A percentile compares a stretch with the other conserved stretches of the same genome.
These are phyloP conservation scores for Kryptopterus vitreolus DNA, from an alignment of 2,797 vertebrate species.

Conservation along the genomic window DNA sequence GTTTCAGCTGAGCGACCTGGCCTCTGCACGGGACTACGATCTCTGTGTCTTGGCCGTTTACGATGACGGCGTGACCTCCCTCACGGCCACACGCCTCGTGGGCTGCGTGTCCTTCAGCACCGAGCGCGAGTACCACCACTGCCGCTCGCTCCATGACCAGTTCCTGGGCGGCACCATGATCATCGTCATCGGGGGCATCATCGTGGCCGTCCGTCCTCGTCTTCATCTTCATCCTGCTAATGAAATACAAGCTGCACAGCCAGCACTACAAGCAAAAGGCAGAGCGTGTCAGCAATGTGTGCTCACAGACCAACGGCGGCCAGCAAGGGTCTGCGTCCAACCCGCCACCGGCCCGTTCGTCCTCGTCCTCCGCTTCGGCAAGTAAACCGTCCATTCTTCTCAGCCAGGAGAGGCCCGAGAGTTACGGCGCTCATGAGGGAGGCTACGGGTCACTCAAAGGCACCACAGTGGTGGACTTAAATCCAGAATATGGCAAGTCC, in stretches of 20 bases:
- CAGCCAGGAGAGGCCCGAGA: constrained; percentile 44
- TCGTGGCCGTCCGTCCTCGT: constrained; percentile 88
- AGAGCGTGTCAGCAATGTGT: constrained; percentile 75
- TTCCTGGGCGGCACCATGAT: constrained; percentile 90
- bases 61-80: constrained; percentile 76
- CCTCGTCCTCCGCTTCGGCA: constrained; percentile 55
- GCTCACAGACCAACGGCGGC: constrained; percentile 87
- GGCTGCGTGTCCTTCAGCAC: constrained; percentile 84
- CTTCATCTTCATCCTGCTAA: constrained; percentile 90
- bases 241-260: constrained; percentile 88
- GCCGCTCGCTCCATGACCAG: constrained; percentile 82
- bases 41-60: constrained; percentile 85
- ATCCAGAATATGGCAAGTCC: constrained; percentile 67
- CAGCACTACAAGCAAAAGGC: constrained; percentile 81
- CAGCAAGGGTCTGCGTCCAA: constrained; percentile 64
- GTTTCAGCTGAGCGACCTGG: constrained; percentile 84
- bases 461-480: constrained; percentile 78
- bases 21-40: constrained; percentile 81
- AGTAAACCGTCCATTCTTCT: constrained; percentile 46
- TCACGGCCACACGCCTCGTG: constrained; percentile 80
- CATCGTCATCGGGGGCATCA: constrained; percentile 89
- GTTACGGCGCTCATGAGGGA: constrained; percentile 58
- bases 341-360: constrained; percentile 62
- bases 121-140: constrained; percentile 75
- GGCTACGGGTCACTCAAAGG: constrained; percentile 68